These are phyloP conservation scores for Scaptomyza graminum DNA, from an alignment of 1,140 invertebrate species.

Conservation along the genomic window DNA sequence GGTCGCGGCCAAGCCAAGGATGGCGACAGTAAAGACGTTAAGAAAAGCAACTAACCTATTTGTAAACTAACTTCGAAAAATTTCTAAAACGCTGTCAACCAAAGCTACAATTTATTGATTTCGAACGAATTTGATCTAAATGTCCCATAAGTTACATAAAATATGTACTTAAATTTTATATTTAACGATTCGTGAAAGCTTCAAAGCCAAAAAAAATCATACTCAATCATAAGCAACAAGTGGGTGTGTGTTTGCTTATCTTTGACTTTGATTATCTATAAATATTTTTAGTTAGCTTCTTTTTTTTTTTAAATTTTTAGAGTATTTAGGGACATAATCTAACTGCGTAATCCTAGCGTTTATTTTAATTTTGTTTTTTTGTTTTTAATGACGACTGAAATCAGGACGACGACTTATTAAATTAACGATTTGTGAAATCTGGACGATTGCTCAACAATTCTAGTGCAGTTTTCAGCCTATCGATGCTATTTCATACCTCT, in stretches of 20 bases:
- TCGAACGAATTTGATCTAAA: constrained; percentile 38
- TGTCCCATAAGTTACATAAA: constrained; percentile 24
- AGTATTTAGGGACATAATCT: constrained; percentile 21
- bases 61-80: constrained; percentile 52
- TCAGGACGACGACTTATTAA: constrained; percentile 24
- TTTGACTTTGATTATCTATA: constrained; percentile 55
- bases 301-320: constrained; percentile 19
- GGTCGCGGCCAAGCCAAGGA: constrained; percentile 91
- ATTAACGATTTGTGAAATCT: constrained; percentile 23
- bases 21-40: constrained; percentile 89
- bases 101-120: constrained; percentile 58
- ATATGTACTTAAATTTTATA: constrained; percentile 24
- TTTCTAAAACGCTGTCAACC: constrained; percentile 70
- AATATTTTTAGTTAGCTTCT: constrained; percentile 1
- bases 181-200: constrained; percentile 26
- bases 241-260: constrained; percentile 62
- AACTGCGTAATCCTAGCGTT: background rate
- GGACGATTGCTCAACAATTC: constrained; percentile 3
- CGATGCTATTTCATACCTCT: constrained; percentile 15
- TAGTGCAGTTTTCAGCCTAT: constrained; percentile 8
- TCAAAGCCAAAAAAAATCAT: constrained; percentile 37
- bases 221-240: constrained; percentile 46
- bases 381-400: constrained; percentile 26
- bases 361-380: constrained; percentile 9
- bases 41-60: constrained; percentile 90